A percentile compares a stretch with the other conserved stretches of the same genome.
phyloP scores from a whole-genome alignment of 2,113 vertebrate genomes.

The Elachura formosa region DNA sequence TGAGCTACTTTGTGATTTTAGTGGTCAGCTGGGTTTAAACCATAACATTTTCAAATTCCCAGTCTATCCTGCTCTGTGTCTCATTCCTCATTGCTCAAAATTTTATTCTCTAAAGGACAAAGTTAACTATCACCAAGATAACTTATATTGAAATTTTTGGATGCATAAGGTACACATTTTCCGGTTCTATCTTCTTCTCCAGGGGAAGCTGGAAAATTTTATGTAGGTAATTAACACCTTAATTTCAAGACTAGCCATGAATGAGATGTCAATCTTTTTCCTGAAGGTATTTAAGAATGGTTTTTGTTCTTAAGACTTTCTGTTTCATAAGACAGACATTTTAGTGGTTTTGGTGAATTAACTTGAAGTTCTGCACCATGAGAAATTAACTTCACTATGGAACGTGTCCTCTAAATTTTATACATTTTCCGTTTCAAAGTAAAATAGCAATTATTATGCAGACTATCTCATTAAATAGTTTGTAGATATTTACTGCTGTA shows the following conservation, averaged over 20 bases:
- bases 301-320: not conserved
- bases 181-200: not conserved
- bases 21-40: not conserved
- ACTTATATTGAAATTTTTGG: not conserved
- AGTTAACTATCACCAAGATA: not conserved
- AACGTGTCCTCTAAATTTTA: not conserved
- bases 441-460: not conserved
- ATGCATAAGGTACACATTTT: not conserved
- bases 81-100: not conserved
- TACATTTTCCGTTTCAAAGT: not conserved
- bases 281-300: not conserved
- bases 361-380: not conserved
- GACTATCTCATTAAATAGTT: conserved; percentile 10
- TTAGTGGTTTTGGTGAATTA: not conserved
- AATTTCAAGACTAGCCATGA: not conserved
- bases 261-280: not conserved
- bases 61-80: not conserved
- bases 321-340: not conserved
- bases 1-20: not conserved
- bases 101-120: not conserved
- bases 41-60: not conserved
- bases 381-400: not conserved
- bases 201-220: not conserved
- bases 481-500: not conserved
- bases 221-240: not conserved